Evolutionary conservation across 92 coral and sea anemone species (phyloP), one percentile per base, ranked within the genome.

Genomic region (Muricea muricata): DNA sequence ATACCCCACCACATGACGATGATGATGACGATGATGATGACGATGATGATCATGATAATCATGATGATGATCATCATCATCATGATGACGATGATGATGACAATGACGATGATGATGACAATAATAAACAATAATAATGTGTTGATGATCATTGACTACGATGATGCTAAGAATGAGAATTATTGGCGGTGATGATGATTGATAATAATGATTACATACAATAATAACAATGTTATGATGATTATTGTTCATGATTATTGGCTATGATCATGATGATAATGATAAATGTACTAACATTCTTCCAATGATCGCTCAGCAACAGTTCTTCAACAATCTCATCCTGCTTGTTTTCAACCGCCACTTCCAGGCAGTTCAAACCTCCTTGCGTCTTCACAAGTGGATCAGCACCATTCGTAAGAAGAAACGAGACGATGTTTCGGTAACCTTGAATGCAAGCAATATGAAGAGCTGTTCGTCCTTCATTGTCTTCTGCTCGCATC

Each of bases 241-340:
- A n/a, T n/a, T 37, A 9, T 4, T 37, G 42, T 4, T 37, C 5
- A 37, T 37, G 42, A 37, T 37, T 4, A 37, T 37, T 45, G 50
- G 12, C 1, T 5, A 11, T 45, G 50, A 45, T 2, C 14, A 12
- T 45, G 50, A 2, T 45, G 15, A 9, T 45, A 45, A 45, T 45
- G 50, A 45, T 45, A 17, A n/a, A 14, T 30, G 23, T 11, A 77
- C 70, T 77, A 17, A 72, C 78, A 20, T 37, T 33, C 50, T 26
- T 72, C 78, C 78, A 72, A 6, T 47, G 29, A 24, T 72, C 58
- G 33, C 78, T 72, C 11, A 25, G 54, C 78, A 72, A 25, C 52
- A 72, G 10, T 32, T 72, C 78, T 8, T 72, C 35, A 11, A 73
- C 79, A 11, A 25, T 61, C 12, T 31, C 30, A 20, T 72, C 57